Evolutionary conservation across 1,140 invertebrate species (phyloP).

Genomic region (Calliopsis andreniformis): DNA sequence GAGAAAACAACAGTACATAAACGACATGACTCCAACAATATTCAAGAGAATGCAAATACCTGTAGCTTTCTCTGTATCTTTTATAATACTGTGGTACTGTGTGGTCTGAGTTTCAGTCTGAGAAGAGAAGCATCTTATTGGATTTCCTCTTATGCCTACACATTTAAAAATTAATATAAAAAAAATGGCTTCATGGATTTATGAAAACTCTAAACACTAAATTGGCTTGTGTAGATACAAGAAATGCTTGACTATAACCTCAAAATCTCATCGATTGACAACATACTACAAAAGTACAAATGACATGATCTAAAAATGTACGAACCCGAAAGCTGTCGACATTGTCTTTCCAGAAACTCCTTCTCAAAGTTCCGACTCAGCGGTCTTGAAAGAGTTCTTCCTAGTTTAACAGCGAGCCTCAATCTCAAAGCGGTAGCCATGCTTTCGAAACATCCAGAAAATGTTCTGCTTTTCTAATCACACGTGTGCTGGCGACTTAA

Average conservation of each 20-base stretch:
- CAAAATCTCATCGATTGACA: neutral
- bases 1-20: conserved; percentile 37
- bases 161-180: conserved; percentile 45
- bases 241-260: neutral
- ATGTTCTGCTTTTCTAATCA: neutral
- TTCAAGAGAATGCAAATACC: conserved; percentile 73
- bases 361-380: conserved; percentile 54
- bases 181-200: neutral
- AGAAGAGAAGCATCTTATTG: conserved; percentile 69
- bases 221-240: neutral
- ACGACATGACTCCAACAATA: neutral
- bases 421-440: conserved; percentile 61
- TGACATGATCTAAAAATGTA: neutral
- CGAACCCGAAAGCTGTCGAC: conserved; percentile 3
- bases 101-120: conserved; percentile 67
- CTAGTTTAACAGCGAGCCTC: conserved; percentile 59
- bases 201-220: neutral
- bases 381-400: conserved; percentile 61
- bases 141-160: conserved; percentile 45
- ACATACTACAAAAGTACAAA: neutral
- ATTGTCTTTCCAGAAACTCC: conserved; percentile 45
- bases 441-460: conserved; percentile 32
- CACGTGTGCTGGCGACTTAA: neutral
- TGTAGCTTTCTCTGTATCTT: conserved; percentile 83
- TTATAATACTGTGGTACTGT: conserved; percentile 82